Evolutionary conservation across 1,140 invertebrate genomes (phyloP).

Genomic region (Drosophila pectinifera): DNA sequence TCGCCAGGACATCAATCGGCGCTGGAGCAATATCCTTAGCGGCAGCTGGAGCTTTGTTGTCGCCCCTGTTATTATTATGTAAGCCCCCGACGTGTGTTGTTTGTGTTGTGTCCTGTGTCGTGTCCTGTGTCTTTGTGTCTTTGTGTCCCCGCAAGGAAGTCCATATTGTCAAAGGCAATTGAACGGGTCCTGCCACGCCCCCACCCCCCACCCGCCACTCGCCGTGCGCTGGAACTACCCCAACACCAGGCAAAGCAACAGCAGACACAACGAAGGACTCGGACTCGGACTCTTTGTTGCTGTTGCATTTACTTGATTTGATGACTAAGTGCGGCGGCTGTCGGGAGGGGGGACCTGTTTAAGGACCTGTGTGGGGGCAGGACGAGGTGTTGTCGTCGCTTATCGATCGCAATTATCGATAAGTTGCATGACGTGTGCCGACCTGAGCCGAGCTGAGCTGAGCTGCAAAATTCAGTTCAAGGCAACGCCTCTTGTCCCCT

Average conservation of each 20-base stretch:
- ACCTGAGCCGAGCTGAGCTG: constrained; percentile 26
- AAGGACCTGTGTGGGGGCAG: constrained; percentile 6
- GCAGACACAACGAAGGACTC: constrained; percentile 8
- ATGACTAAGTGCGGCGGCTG: constrained; percentile 47
- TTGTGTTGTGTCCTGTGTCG: constrained; percentile 9
- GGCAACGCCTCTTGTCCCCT: constrained; percentile 60
- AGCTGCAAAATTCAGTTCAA: constrained; percentile 67
- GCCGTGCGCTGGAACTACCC: constrained; percentile 19
- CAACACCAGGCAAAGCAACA: constrained; percentile 15
- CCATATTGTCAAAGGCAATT: constrained; percentile 65
- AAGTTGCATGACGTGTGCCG: constrained; percentile 40
- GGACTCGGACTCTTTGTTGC: constrained; percentile 41
- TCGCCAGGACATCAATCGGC: constrained; percentile 6
- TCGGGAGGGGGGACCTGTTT: background rate
- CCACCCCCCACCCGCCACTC: background rate
- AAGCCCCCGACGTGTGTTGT: constrained; percentile 21
- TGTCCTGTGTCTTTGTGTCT: background rate
- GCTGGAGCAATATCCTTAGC: constrained; percentile 7
- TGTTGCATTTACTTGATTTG: constrained; percentile 55
- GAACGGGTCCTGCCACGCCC: constrained; percentile 21
- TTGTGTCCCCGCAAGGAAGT: constrained; percentile 57
- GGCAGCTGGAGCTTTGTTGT: constrained; percentile 40
- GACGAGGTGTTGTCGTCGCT: constrained; percentile 8
- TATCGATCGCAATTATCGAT: constrained; percentile 57
- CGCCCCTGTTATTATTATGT: constrained; percentile 57